Evolutionary conservation across 2,113 vertebrate species (phyloP), one percentile per base, ranked within the genome.

Genomic region (Erpornis zantholeuca): DNA sequence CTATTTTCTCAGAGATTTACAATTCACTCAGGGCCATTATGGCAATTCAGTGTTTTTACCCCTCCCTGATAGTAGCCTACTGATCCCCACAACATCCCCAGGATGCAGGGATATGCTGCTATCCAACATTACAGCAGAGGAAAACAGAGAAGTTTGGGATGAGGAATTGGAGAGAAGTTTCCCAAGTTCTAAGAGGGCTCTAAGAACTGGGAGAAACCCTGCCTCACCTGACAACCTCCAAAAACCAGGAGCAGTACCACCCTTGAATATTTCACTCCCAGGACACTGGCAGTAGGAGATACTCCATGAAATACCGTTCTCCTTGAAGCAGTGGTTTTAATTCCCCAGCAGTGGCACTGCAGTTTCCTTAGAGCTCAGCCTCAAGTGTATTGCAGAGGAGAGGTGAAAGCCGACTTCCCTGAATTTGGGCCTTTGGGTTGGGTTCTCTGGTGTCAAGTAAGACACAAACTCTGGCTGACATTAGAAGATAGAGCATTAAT

Each of bases 241-340:
- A 27, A 70, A 38, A 53, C 15, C 14, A 3, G 60, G 63, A 47
- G 22, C 10, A 21, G 35, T 27, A 27, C 27, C 1, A 1, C 16
- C 38, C 36, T 27, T 44, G 31, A 79, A 7, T 40, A 54, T 42
- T 47, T 73, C n/a, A 16, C 12, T 70, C 12, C 9, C 31, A 35
- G 59, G n/a, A 29, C 9, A 14, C 35, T 7, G 38, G n/a, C 24
- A 70, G 20, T 17, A 5, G 6, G 31, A 68, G 10, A 10, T 10
- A 17, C 5, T 49, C 77, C 44, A 12, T 0, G 0, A 22, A 87
- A 90, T 44, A 33, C 29, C 11, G 1, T n/a, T 0, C 9, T 21
- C 20, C 54, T n/a, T 5, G 20, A 56, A 56, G 54, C 19, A 56
- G 53, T 54, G 53, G 29, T 54, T 54, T 54, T 54, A 54, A 54